phyloP scores from a whole-genome alignment of 1,140 invertebrate species.

The Pteromalus puparum region DNA sequence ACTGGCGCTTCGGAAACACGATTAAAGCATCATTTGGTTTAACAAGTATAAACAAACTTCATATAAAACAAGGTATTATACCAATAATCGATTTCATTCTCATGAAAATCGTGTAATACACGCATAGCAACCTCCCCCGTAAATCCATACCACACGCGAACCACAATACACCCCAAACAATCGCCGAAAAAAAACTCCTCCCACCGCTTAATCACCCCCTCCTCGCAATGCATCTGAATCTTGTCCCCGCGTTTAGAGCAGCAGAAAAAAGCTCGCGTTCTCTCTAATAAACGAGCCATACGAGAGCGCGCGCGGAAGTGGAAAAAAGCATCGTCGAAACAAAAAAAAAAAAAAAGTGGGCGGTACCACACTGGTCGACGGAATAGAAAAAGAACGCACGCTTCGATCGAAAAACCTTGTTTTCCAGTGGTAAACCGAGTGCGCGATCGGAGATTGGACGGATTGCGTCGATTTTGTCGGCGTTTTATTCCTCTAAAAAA shows the following conservation, averaged over 20 bases:
- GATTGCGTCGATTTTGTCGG: slow-evolving; percentile 25
- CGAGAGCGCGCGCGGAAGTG: not conserved
- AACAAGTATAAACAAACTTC: too few species aligned
- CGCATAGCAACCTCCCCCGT: too few species aligned
- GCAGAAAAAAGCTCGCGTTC: not conserved
- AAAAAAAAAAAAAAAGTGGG: not conserved
- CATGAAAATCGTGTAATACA: too few species aligned
- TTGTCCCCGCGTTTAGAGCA: not conserved
- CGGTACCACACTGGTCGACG: not conserved
- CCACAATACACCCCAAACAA: too few species aligned
- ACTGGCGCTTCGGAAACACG: too few species aligned
- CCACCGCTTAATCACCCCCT: too few species aligned
- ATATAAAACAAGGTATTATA: too few species aligned
- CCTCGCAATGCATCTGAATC: too few species aligned
- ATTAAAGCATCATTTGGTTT: too few species aligned
- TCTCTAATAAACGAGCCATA: not conserved
- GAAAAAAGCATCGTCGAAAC: not conserved
- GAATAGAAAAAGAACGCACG: not conserved
- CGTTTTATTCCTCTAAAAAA: slow-evolving; percentile 31
- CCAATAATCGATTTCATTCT: too few species aligned
- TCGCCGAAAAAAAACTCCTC: too few species aligned
- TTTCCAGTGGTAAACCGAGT: slow-evolving; percentile 14
- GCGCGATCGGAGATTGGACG: slow-evolving; percentile 14
- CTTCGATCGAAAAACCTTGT: slow-evolving; percentile 28
- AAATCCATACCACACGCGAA: too few species aligned